Conservation (phyloP, 2,113 vertebrate species). For the Anoura caudifer region DNA sequence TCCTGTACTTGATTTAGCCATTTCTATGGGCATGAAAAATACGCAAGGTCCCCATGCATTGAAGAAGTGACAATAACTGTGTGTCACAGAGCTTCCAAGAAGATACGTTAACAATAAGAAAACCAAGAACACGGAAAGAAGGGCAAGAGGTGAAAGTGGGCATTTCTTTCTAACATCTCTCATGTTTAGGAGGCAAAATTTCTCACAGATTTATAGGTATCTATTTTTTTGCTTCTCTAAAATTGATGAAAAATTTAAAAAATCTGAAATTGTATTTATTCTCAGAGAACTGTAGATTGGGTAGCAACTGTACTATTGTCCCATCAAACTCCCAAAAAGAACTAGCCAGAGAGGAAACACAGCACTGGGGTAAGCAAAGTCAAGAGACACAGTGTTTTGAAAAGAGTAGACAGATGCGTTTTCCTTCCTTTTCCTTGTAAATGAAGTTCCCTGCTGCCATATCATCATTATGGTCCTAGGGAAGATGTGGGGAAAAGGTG, state of each 20-base stretch:
- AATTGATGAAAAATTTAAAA: neutral
- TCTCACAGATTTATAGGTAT: neutral
- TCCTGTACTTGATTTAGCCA: neutral
- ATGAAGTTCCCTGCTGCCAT: neutral
- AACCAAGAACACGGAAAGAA: neutral
- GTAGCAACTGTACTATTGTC: neutral
- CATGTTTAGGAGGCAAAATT: neutral
- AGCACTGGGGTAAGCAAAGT: neutral
- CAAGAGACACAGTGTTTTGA: neutral
- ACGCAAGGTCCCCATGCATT: neutral
- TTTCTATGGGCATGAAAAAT: neutral
- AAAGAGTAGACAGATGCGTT: neutral
- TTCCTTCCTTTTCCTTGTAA: neutral
- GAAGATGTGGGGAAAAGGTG: neutral
- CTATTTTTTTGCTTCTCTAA: neutral
- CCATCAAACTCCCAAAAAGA: neutral
- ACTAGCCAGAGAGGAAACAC: neutral
- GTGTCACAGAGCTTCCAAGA: neutral
- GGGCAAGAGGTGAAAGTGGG: neutral
- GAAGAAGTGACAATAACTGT: neutral
- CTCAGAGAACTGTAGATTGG: neutral
- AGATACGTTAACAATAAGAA: neutral
- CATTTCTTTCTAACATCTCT: neutral
- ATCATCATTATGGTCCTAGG: too few relatives aligned
- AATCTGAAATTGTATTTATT: neutral